Conservation (phyloP, 2,888 invertebrate species). For the Eilema caniola region DNA sequence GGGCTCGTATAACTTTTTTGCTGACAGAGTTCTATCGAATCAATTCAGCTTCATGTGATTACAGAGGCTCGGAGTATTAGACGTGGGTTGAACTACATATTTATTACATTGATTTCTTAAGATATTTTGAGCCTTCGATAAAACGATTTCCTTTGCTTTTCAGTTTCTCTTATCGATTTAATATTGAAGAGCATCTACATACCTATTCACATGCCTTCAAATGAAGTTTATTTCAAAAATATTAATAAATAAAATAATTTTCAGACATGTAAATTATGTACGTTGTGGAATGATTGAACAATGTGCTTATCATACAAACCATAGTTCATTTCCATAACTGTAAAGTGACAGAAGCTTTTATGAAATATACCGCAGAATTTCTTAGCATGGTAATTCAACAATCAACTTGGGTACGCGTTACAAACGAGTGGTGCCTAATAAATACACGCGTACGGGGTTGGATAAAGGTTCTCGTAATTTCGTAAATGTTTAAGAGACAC, state of each 20-base stretch:
- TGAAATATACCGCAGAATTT: not conserved
- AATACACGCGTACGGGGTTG: not conserved
- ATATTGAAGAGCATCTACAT: not conserved
- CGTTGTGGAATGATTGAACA: too few species aligned
- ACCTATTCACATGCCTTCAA: not conserved
- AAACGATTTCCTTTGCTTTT: not conserved
- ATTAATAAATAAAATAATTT: too few species aligned
- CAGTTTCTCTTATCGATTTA: not conserved
- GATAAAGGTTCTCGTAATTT: not conserved
- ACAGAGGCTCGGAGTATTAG: not conserved
- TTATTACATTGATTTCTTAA: not conserved
- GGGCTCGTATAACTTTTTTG: constrained; percentile 29
- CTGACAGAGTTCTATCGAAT: constrained; percentile 32
- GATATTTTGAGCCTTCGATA: not conserved
- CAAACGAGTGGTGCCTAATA: not conserved
- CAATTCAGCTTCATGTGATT: constrained; percentile 21
- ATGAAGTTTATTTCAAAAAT: not conserved
- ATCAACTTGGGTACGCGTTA: not conserved
- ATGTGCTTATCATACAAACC: not conserved
- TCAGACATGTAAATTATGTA: too few species aligned
- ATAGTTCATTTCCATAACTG: not conserved
- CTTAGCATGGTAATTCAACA: not conserved
- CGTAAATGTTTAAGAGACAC: not conserved
- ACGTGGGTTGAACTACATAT: not conserved
- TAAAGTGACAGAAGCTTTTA: not conserved